A percentile compares a stretch with the other conserved stretches of the same genome.
Evolutionary conservation across 2,888 invertebrate genomes (phyloP).

Genomic region (Standfussiana lucernea): DNA sequence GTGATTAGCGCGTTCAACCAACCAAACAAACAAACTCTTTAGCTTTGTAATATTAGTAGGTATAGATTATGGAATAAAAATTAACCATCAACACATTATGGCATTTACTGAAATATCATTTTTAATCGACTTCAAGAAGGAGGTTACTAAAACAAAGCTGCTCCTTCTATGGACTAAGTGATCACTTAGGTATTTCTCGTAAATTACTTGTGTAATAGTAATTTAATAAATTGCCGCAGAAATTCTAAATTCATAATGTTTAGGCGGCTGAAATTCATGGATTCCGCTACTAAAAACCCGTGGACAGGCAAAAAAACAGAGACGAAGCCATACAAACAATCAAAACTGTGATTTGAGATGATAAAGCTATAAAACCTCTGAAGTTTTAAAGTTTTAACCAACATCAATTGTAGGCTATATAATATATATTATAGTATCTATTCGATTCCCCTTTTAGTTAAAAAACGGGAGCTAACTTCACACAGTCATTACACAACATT

Average conservation of each 20-base stretch:
- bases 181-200: neutral
- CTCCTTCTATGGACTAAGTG: neutral
- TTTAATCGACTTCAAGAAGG: neutral
- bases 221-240: neutral
- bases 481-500: neutral
- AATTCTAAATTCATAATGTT: neutral
- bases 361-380: neutral
- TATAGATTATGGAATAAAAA: too few relatives aligned
- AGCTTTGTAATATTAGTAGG: too few relatives aligned
- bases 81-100: too few relatives aligned
- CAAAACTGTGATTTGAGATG: neutral
- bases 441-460: neutral
- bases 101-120: neutral
- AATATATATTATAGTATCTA: neutral
- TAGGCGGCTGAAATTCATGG: too few relatives aligned
- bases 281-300: neutral
- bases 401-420: neutral
- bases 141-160: neutral
- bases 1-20: too few relatives aligned
- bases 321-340: neutral
- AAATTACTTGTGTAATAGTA: neutral
- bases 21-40: too few relatives aligned
- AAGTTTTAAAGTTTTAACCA: neutral
- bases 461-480: neutral
- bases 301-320: neutral